Evolutionary conservation across 2,113 vertebrate genomes (phyloP).

Genomic region (Myotis yumanensis): DNA sequence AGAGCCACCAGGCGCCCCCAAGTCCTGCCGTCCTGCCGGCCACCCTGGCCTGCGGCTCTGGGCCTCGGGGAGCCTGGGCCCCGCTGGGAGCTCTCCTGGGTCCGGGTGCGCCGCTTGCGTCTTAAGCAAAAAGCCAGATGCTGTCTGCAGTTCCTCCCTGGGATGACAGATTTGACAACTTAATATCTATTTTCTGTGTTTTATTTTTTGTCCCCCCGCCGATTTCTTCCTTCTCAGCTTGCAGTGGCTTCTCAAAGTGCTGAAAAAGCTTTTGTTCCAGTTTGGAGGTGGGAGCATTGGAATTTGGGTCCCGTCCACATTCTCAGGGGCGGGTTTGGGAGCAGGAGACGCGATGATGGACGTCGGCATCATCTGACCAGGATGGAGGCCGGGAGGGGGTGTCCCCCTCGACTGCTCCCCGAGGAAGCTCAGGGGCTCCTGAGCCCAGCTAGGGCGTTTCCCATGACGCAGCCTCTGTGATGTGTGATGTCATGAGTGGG

Average conservation of each 20-base stretch:
- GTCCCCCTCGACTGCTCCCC: neutral
- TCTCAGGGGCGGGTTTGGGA: neutral
- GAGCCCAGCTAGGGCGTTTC: neutral
- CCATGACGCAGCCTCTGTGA: neutral
- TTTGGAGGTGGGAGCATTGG: neutral
- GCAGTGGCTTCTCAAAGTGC: neutral
- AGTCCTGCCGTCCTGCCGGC: neutral
- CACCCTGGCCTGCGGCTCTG: neutral
- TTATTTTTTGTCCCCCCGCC: neutral
- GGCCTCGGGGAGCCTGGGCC: neutral
- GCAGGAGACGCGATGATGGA: neutral
- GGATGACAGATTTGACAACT: slow-evolving; percentile 53
- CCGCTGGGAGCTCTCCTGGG: neutral
- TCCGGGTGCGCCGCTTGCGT: neutral
- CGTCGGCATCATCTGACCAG: neutral
- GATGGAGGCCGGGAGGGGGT: neutral
- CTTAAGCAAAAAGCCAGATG: slow-evolving; percentile 30
- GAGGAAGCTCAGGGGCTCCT: neutral
- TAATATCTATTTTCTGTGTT: slow-evolving; percentile 63
- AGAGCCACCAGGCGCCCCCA: neutral
- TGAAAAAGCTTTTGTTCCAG: slow-evolving; percentile 19
- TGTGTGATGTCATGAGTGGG: neutral
- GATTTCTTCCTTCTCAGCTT: slow-evolving; percentile 6
- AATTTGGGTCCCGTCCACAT: slow-evolving; percentile 6
- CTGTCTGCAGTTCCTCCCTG: neutral